Evolutionary conservation across 2,888 invertebrate species (phyloP).

Genomic region (Polylopha cassiicola): DNA sequence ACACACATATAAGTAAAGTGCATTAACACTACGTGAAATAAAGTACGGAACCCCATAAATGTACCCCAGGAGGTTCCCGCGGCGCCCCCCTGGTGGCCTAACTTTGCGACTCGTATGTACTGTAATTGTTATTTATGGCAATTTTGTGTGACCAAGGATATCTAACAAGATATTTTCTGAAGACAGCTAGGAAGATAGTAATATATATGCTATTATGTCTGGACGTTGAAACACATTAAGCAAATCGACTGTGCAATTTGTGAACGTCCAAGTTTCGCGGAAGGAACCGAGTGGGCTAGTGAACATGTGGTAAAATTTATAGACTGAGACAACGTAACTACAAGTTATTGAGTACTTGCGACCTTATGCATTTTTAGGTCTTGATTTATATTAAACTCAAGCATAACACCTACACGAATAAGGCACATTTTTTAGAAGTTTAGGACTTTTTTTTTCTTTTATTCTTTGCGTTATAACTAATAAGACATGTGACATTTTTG

Average conservation of each 20-base stretch:
- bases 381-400: too few relatives aligned
- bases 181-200: too few relatives aligned
- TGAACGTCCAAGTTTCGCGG: slow-evolving; percentile 15
- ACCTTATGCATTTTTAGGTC: too few relatives aligned
- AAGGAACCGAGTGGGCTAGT: slow-evolving; percentile 22
- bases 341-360: too few relatives aligned
- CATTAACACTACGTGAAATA: slow-evolving; percentile 46
- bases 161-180: slow-evolving; percentile 11
- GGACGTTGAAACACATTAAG: slow-evolving; percentile 31
- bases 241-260: slow-evolving; percentile 29
- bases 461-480: not conserved
- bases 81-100: slow-evolving; percentile 26
- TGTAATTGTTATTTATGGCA: slow-evolving; percentile 32
- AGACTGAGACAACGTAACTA: too few relatives aligned
- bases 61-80: slow-evolving; percentile 35
- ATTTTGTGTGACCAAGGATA: slow-evolving; percentile 21
- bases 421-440: too few relatives aligned
- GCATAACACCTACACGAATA: too few relatives aligned
- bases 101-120: slow-evolving; percentile 26
- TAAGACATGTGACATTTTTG: too few relatives aligned
- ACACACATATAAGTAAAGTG: slow-evolving; percentile 39
- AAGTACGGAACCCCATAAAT: slow-evolving; percentile 48
- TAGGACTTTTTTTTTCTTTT: too few relatives aligned
- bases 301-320: slow-evolving; percentile 24
- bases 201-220: too few relatives aligned